Evolutionary conservation across 64 coral and sea anemone species (phyloP).

Genomic region (Stylophora pistillata): DNA sequence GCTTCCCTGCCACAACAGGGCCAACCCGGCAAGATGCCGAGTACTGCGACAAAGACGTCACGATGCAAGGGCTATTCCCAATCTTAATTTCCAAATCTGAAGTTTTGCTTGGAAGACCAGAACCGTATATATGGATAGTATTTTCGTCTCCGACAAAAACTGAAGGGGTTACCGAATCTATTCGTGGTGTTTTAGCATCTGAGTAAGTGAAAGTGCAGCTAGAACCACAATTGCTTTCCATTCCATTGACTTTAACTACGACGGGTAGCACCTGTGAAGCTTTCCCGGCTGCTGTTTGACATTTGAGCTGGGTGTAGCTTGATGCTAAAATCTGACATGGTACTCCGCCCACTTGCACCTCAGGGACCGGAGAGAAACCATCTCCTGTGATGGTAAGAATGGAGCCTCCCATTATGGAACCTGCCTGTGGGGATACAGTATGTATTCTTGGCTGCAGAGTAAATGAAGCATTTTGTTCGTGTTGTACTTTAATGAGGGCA

Average conservation of each 20-base stretch:
- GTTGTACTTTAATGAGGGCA: conserved; percentile 33
- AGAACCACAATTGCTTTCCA: conserved; percentile 37
- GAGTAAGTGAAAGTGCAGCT: conserved; percentile 64
- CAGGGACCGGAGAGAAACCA: conserved; percentile 35
- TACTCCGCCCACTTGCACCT: conserved; percentile 33
- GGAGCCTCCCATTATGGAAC: conserved; percentile 43
- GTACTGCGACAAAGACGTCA: conserved; percentile 42
- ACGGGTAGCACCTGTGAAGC: neutral
- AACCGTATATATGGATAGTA: conserved; percentile 56
- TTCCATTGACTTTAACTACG: conserved; percentile 32
- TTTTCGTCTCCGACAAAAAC: conserved; percentile 41
- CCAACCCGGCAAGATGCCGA: conserved; percentile 38
- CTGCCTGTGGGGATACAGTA: conserved; percentile 39
- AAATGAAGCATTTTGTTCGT: conserved; percentile 16
- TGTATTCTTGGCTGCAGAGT: conserved; percentile 36
- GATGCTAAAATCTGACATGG: conserved; percentile 18
- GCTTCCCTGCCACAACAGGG: conserved; percentile 49
- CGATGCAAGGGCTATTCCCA: conserved; percentile 35
- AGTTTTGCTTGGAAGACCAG: conserved; percentile 27
- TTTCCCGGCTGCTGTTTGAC: conserved; percentile 5
- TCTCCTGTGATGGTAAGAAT: conserved; percentile 46
- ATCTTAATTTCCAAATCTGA: conserved; percentile 52
- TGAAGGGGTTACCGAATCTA: conserved; percentile 61
- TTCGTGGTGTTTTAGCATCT: conserved; percentile 22
- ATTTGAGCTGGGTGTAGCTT: conserved; percentile 7